A percentile compares a stretch with the other conserved stretches of the same genome.
phyloP scores from a whole-genome alignment of 2,888 invertebrate species.

The Nymphalis urticae region DNA sequence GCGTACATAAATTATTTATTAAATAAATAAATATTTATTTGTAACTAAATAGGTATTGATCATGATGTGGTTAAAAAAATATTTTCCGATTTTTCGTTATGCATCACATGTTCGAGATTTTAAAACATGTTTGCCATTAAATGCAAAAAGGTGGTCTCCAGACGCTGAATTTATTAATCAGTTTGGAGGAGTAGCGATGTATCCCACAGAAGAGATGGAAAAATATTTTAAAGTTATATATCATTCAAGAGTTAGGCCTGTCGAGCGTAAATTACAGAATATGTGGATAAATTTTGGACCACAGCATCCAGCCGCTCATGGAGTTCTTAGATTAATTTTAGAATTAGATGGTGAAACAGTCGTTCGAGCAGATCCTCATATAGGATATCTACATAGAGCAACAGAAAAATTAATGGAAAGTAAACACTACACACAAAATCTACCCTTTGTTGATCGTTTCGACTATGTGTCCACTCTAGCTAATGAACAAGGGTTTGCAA shows the following conservation, averaged over 20 bases:
- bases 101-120: slow-evolving; percentile 45
- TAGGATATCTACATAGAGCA: slow-evolving; percentile 92
- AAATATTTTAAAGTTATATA: slow-evolving; percentile 63
- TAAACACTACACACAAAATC: slow-evolving; percentile 91
- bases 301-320: slow-evolving; percentile 95
- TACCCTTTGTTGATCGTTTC: slow-evolving; percentile 93
- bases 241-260: slow-evolving; percentile 59
- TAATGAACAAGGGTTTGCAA: slow-evolving; percentile 88
- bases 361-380: slow-evolving; percentile 89
- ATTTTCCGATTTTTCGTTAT: slow-evolving; percentile 14
- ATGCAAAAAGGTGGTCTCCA: slow-evolving; percentile 82
- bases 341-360: slow-evolving; percentile 92
- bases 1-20: background rate
- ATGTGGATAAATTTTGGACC: slow-evolving; percentile 92
- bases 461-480: slow-evolving; percentile 93
- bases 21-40: background rate
- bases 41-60: background rate
- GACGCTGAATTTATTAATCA: slow-evolving; percentile 82
- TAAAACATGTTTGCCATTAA: slow-evolving; percentile 44
- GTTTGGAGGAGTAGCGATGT: slow-evolving; percentile 81
- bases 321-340: slow-evolving; percentile 90
- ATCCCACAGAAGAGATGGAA: slow-evolving; percentile 71
- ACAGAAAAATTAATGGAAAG: slow-evolving; percentile 95
- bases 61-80: slow-evolving; percentile 18
- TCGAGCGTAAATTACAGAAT: slow-evolving; percentile 84